These are phyloP conservation scores for Poeciliopsis retropinna DNA, from an alignment of 2,113 vertebrate species.

Conservation along the genomic window DNA sequence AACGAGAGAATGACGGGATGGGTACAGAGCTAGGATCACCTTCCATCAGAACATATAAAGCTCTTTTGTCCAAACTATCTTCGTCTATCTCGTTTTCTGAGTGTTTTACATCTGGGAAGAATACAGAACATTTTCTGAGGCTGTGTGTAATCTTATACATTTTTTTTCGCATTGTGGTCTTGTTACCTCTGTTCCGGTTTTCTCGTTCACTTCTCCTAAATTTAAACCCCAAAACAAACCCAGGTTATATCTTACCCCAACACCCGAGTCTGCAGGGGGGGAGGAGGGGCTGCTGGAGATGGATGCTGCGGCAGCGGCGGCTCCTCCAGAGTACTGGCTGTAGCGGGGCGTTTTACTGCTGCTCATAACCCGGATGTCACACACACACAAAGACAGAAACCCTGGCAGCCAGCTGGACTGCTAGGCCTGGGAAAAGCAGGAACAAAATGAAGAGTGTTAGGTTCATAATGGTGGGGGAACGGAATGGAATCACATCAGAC, in stretches of 20 bases:
- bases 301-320: constrained; percentile 52
- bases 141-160: background rate
- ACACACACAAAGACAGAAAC: constrained; percentile 43
- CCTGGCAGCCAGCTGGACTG: constrained; percentile 33
- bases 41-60: too few species aligned
- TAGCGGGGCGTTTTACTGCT: constrained; percentile 79
- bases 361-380: constrained; percentile 85
- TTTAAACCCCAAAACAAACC: background rate
- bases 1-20: background rate
- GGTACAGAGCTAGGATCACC: background rate
- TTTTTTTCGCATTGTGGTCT: too few species aligned
- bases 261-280: constrained; percentile 70
- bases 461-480: background rate
- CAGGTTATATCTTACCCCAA: constrained; percentile 77
- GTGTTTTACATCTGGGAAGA: too few species aligned
- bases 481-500: background rate
- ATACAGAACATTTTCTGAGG: background rate
- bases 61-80: too few species aligned
- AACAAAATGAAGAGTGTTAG: background rate
- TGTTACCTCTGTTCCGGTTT: background rate
- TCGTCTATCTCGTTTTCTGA: too few species aligned
- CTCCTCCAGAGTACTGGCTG: constrained; percentile 81
- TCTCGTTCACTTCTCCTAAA: background rate
- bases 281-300: constrained; percentile 62
- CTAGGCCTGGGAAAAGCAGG: constrained; percentile 62